Conservation (phyloP, 2,797 vertebrate genomes). For the Etheostoma nigrum region DNA sequence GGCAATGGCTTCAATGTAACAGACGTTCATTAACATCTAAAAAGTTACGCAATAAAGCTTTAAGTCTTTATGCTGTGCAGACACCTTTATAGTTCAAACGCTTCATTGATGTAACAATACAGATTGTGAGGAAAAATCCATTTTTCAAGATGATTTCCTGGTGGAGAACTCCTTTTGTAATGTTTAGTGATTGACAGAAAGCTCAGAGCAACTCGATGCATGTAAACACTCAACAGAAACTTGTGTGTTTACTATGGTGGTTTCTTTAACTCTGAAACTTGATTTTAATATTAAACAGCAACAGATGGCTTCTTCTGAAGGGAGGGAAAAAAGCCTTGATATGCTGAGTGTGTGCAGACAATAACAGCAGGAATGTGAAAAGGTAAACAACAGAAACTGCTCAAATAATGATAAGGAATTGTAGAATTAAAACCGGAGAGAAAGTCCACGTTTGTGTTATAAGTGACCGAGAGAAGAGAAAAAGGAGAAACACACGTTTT, state of each 20-base stretch:
- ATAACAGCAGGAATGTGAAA: neutral
- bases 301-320: conserved; percentile 59
- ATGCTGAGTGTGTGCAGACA: conserved; percentile 24
- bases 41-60: no score
- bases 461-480: conserved; percentile 16
- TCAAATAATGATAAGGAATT: neutral
- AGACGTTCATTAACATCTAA: no score
- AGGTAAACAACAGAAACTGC: conserved; percentile 10
- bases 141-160: conserved; percentile 33
- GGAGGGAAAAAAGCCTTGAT: conserved; percentile 42
- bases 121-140: conserved; percentile 1
- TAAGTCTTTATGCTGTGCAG: neutral
- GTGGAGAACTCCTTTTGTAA: conserved; percentile 34
- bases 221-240: conserved; percentile 43
- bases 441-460: conserved; percentile 54
- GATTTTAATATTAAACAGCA: conserved; percentile 68
- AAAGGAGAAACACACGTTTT: conserved; percentile 15
- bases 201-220: conserved; percentile 29
- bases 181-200: conserved; percentile 29
- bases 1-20: no score
- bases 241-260: conserved; percentile 40
- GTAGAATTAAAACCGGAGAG: neutral
- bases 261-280: conserved; percentile 48
- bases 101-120: conserved; percentile 21
- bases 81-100: conserved; percentile 19